Percentiles rank a stretch among this genome's conserved stretches.
Evolutionary conservation across 2,113 vertebrate species (phyloP).

Genomic region (Sminthopsis crassicaudata): DNA sequence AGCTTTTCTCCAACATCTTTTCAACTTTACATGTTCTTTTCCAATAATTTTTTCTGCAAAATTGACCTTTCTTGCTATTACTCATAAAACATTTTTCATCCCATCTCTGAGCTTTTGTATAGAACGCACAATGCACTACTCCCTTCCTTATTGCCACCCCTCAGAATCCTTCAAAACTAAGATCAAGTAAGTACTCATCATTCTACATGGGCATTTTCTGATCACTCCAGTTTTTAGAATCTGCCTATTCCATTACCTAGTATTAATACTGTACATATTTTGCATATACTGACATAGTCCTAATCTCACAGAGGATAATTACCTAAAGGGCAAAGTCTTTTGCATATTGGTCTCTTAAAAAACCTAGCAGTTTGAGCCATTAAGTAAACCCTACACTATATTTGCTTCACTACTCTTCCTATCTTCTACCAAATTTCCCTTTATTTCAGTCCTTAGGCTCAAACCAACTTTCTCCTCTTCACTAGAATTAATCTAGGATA

Average conservation of each 20-base stretch:
- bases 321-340: background rate
- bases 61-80: background rate
- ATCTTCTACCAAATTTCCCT: background rate
- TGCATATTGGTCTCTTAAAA: background rate
- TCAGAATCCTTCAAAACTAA: background rate
- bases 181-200: background rate
- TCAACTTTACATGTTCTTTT: background rate
- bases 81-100: background rate
- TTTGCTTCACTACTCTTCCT: background rate
- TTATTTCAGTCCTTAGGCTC: background rate
- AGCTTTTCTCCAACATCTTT: background rate
- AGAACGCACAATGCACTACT: background rate
- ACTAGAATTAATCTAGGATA: background rate
- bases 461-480: slow-evolving; percentile 4
- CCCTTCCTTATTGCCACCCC: background rate
- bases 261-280: background rate
- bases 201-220: background rate
- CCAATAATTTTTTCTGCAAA: background rate
- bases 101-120: background rate
- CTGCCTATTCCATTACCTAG: background rate
- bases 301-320: background rate
- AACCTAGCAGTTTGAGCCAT: background rate
- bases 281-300: background rate
- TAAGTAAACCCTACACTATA: background rate
- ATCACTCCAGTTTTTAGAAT: background rate